phyloP scores from a whole-genome alignment of 2,113 vertebrate species.

The Oenanthe oenanthe region DNA sequence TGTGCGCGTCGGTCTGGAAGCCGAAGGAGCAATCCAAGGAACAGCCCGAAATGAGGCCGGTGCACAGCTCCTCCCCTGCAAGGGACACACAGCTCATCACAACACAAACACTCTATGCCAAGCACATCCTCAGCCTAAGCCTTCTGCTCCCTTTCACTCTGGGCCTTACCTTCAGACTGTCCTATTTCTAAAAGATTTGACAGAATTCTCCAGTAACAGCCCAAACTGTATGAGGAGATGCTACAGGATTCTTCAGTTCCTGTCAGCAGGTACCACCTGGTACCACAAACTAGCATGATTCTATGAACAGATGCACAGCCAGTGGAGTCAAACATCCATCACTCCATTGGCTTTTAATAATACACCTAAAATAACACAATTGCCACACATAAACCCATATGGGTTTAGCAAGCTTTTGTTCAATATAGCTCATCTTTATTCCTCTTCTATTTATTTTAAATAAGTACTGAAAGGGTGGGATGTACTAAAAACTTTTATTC shows the following conservation, averaged over 20 bases:
- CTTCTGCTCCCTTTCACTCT: neutral
- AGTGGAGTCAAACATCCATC: neutral
- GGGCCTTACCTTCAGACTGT: neutral
- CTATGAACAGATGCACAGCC: neutral
- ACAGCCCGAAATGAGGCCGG: conserved; percentile 77
- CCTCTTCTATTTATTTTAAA: neutral
- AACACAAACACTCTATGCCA: neutral
- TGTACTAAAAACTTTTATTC: neutral
- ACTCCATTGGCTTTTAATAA: neutral
- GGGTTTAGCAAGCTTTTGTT: neutral
- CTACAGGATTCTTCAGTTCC: neutral
- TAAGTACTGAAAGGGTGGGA: neutral
- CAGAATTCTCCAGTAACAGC: neutral
- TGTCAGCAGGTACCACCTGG: neutral
- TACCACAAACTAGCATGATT: neutral
- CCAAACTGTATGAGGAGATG: neutral
- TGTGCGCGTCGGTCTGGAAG: conserved; percentile 81
- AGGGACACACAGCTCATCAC: neutral
- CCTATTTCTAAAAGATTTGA: neutral
- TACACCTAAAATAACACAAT: neutral
- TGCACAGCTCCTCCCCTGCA: conserved; percentile 85
- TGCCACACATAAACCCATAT: neutral
- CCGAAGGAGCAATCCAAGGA: conserved; percentile 84
- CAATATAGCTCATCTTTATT: neutral
- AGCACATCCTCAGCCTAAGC: neutral